A percentile compares a stretch with the other conserved stretches of the same genome.
Evolutionary conservation across 2,888 invertebrate genomes (phyloP).

Genomic region (Mactromeris polynyma): DNA sequence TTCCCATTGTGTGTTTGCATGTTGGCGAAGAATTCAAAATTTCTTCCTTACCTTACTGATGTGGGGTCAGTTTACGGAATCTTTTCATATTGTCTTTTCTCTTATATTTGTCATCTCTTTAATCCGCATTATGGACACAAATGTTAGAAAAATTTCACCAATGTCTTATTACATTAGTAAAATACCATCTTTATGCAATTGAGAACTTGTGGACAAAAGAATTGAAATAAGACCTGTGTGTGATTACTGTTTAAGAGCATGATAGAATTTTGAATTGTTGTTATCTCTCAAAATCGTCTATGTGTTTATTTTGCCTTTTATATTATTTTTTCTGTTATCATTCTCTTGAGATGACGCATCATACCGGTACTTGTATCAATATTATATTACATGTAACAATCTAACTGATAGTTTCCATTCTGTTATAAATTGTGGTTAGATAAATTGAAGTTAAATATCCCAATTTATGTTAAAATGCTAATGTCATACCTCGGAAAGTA

Average conservation of each 20-base stretch:
- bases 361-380: not conserved
- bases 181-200: slow-evolving; percentile 8
- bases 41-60: not conserved
- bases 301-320: too few species aligned
- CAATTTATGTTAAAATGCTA: not conserved
- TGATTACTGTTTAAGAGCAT: slow-evolving; percentile 20
- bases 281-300: not conserved
- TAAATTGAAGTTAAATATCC: not conserved
- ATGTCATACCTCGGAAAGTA: not conserved
- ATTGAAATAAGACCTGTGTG: slow-evolving; percentile 24
- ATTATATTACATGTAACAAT: not conserved
- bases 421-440: not conserved
- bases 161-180: not conserved
- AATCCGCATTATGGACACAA: slow-evolving; percentile 22
- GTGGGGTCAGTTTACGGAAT: slow-evolving; percentile 3
- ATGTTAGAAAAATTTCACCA: slow-evolving; percentile 24
- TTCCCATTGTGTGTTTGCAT: slow-evolving; percentile 28
- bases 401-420: not conserved
- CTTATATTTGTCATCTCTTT: slow-evolving; percentile 28
- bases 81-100: slow-evolving; percentile 22
- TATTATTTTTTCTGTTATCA: not conserved
- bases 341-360: not conserved
- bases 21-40: slow-evolving; percentile 18
- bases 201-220: slow-evolving; percentile 17
- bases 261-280: slow-evolving; percentile 3